phyloP scores from a whole-genome alignment of 2,797 vertebrate species.

The Erithacus rubecula region DNA sequence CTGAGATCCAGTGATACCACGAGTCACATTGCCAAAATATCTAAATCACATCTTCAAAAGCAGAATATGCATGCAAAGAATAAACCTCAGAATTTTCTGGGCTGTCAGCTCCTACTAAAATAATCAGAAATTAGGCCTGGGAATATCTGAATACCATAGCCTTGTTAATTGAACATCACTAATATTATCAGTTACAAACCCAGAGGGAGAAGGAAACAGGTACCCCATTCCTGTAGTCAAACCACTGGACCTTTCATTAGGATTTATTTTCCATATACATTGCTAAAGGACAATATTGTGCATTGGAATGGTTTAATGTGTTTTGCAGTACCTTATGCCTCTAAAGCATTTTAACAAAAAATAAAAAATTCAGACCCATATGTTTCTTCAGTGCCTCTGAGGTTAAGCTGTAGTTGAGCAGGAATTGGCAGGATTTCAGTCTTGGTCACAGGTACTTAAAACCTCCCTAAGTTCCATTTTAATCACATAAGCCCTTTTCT shows the following conservation, averaged over 20 bases:
- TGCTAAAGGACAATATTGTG: neutral
- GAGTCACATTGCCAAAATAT: neutral
- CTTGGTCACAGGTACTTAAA: conserved; percentile 41
- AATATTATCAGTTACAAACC: neutral
- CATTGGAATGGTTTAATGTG: neutral
- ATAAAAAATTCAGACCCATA: neutral
- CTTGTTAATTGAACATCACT: neutral
- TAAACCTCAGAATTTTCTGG: neutral
- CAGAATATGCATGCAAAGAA: neutral
- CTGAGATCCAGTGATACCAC: neutral
- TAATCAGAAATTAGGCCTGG: neutral
- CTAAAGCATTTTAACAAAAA: neutral
- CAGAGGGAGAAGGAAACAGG: neutral
- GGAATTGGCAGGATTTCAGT: conserved; percentile 33
- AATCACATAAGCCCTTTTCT: conserved; percentile 60
- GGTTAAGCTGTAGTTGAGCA: conserved; percentile 62
- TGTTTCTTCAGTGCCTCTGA: conserved; percentile 6
- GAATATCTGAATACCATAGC: neutral
- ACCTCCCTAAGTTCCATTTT: conserved; percentile 54
- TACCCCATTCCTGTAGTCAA: neutral
- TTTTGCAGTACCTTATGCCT: neutral
- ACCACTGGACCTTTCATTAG: neutral
- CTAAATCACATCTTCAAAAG: neutral
- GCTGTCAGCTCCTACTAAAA: neutral
- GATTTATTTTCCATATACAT: neutral